Evolutionary conservation across 2,888 invertebrate genomes (phyloP).

Genomic region (Piscicola geometra): DNA sequence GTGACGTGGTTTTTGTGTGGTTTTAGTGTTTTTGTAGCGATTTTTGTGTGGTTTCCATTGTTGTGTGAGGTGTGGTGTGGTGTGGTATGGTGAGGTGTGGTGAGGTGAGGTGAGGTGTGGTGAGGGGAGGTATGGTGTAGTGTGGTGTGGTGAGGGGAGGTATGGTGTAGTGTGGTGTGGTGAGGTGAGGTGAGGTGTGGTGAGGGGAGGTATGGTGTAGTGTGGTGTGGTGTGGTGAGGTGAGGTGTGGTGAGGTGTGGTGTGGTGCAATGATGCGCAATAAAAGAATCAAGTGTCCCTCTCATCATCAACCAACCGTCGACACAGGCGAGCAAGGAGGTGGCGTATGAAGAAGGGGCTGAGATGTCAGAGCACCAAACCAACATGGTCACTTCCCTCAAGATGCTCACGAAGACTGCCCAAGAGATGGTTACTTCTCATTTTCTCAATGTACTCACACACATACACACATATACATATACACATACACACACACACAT

Average conservation of each 20-base stretch:
- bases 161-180: conserved; percentile 14
- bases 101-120: conserved; percentile 9
- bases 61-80: conserved; percentile 47
- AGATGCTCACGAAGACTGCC: conserved; percentile 84
- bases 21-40: background rate
- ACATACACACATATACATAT: background rate
- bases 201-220: conserved; percentile 63
- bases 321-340: conserved; percentile 8
- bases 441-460: background rate
- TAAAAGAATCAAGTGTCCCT: no score
- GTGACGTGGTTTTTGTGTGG: background rate
- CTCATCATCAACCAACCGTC: no score
- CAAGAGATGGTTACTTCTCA: conserved; percentile 58
- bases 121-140: conserved; percentile 6
- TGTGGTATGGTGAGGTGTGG: conserved; percentile 16
- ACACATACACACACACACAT: no score
- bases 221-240: conserved; percentile 15
- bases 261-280: no score
- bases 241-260: conserved; percentile 12
- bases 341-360: conserved; percentile 19
- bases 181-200: conserved; percentile 3
- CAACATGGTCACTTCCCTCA: conserved; percentile 86
- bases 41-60: conserved; percentile 30
- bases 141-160: conserved; percentile 6
- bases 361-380: conserved; percentile 92